Conservation (phyloP, 2,888 invertebrate species). For the Blomia tropicalis region DNA sequence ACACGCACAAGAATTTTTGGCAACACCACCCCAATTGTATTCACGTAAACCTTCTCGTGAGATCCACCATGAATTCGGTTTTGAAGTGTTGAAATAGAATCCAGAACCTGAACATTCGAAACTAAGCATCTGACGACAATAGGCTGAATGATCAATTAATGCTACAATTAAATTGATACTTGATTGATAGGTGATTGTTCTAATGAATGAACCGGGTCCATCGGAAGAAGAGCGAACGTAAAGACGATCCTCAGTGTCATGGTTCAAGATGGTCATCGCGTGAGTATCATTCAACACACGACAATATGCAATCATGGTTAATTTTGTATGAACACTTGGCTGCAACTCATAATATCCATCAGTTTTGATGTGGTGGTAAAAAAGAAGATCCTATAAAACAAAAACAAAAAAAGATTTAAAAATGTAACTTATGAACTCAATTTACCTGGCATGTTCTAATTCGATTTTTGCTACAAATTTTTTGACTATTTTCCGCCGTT, state of each 20-base stretch:
- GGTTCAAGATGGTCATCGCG: constrained; percentile 30
- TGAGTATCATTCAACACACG: constrained; percentile 23
- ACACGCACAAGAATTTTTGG: constrained; percentile 29
- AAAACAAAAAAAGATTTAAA: background rate
- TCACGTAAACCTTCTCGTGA: constrained; percentile 24
- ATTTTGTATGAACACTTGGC: constrained; percentile 29
- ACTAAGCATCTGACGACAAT: constrained; percentile 30
- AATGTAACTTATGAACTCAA: background rate
- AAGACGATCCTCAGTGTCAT: constrained; percentile 31
- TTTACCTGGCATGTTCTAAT: background rate
- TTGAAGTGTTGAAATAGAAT: constrained; percentile 28
- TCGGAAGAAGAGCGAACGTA: constrained; percentile 30
- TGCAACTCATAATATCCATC: constrained; percentile 31
- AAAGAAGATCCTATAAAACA: constrained; percentile 29
- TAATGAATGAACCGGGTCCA: constrained; percentile 29
- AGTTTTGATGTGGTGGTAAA: constrained; percentile 27
- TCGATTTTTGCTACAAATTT: background rate
- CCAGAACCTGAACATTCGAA: constrained; percentile 31
- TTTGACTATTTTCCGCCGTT: background rate
- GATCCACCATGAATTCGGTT: constrained; percentile 29
- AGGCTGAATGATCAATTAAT: constrained; percentile 26
- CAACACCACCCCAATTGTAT: constrained; percentile 30
- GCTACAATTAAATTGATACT: constrained; percentile 19
- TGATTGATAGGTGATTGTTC: constrained; percentile 29
- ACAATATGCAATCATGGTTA: constrained; percentile 30